Evolutionary conservation across 2,113 vertebrate species (phyloP).

Genomic region (Cephalopholis sonnerati): DNA sequence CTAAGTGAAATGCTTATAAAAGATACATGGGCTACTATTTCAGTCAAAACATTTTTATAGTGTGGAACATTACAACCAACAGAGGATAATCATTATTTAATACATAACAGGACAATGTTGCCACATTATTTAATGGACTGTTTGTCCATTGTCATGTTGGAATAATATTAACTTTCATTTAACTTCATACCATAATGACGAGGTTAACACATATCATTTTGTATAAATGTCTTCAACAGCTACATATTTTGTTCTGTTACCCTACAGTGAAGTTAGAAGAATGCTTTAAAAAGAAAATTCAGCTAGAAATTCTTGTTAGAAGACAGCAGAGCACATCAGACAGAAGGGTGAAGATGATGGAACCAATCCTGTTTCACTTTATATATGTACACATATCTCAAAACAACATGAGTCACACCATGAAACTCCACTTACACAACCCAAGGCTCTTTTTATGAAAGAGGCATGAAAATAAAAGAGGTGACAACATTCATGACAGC

Average conservation of each 20-base stretch:
- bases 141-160: neutral
- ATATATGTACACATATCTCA: neutral
- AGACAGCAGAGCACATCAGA: constrained; percentile 10
- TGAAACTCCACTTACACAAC: constrained; percentile 4
- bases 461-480: neutral
- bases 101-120: neutral
- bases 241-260: neutral
- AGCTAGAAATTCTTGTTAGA: neutral
- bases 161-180: neutral
- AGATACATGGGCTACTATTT: neutral
- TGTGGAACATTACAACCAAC: neutral
- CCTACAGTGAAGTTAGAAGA: neutral
- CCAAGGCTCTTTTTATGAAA: neutral
- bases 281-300: neutral
- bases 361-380: constrained; percentile 11
- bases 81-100: neutral
- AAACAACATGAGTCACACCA: constrained; percentile 9
- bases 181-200: neutral
- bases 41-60: neutral
- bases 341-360: constrained; percentile 5
- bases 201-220: neutral
- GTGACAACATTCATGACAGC: constrained; percentile 13
- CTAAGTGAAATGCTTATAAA: neutral
- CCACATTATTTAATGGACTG: neutral
- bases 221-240: neutral